A percentile compares a stretch with the other conserved stretches of the same genome.
Conservation (phyloP, 1,140 invertebrate species). For the Eumaeus atala region DNA sequence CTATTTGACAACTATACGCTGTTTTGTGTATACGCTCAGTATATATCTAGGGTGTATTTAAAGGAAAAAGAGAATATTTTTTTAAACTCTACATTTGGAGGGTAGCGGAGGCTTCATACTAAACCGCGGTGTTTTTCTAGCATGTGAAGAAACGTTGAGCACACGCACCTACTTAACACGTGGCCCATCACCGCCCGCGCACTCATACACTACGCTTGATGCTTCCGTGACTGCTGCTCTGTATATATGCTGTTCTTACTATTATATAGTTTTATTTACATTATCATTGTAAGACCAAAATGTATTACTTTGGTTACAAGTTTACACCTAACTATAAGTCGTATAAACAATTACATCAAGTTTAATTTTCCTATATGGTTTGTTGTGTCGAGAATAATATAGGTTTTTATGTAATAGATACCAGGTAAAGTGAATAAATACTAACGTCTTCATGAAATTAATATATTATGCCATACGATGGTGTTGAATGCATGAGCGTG, state of each 20-base stretch:
- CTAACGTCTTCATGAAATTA: too few relatives aligned
- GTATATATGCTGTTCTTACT: conserved; percentile 29
- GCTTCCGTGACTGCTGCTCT: conserved; percentile 24
- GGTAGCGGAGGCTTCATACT: conserved; percentile 13
- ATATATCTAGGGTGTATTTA: too few relatives aligned
- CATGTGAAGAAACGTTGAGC: conserved; percentile 23
- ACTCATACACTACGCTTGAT: conserved; percentile 26
- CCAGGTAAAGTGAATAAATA: too few relatives aligned
- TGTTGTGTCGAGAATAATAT: neutral
- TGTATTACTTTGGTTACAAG: conserved; percentile 45
- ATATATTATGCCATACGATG: too few relatives aligned
- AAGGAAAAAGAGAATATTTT: too few relatives aligned
- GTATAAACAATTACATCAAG: neutral
- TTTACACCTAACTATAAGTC: neutral
- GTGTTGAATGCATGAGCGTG: conserved; percentile 21
- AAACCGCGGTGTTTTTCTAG: conserved; percentile 18
- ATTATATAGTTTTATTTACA: conserved; percentile 29
- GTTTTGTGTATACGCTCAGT: too few relatives aligned
- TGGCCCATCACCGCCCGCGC: conserved; percentile 19
- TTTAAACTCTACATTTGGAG: neutral
- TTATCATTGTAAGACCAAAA: conserved; percentile 37
- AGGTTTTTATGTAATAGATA: neutral
- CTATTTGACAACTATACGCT: too few relatives aligned
- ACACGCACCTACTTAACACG: conserved; percentile 22
- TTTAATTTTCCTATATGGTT: conserved; percentile 5